Evolutionary conservation across 2,797 vertebrate species (phyloP), one percentile per base, ranked within the genome.

Genomic region (Ptychobarbus kaznakovi): DNA sequence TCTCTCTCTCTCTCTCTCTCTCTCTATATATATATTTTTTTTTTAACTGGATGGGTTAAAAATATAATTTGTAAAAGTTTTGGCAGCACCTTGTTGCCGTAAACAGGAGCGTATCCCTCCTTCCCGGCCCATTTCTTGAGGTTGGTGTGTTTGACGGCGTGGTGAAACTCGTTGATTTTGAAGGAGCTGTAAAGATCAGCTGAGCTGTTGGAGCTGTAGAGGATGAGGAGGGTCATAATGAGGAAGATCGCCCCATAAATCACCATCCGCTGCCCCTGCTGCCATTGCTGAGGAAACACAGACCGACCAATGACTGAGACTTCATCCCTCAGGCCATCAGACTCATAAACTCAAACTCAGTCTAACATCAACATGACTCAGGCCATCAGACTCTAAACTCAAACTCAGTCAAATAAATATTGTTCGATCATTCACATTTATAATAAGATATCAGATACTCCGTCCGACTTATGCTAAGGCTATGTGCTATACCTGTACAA

Each of bases 191-290:
- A 94, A 88, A 90, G 91, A 11, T 97, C 96, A n/a, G 66, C 35
- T 10, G 80, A 81, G 49, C 80, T 81, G 65, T 28, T 81, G 2
- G 80, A 81, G 80, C 95, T 96, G 90, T 97, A 98, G 90, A 99
- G 95, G 93, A 99, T 98, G 92, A 99, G 95, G 90, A 99, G 95
- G 68, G 95, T 99, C 89, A 96, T 96, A 89, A 99, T 93, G 86
- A 97, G 94, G 88, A 99, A 96, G 91, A 98, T 89, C 88, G 96
- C 92, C 38, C 95, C 94, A 81, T 98, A 94, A 91, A 98, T 96
- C 66, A 95, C 96, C 89, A 97, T 93, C n/a, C 93, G 96, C 83
- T 97, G 97, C 92, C 96, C 96, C 91, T 94, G 92, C 20, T 93
- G 92, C 80, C 87, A 90, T 92, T 95, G 92, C 80, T 80, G 78